Base-by-base conservation (phyloP, 1,140 invertebrate species). In the Monomorium pharaonis region DNA sequence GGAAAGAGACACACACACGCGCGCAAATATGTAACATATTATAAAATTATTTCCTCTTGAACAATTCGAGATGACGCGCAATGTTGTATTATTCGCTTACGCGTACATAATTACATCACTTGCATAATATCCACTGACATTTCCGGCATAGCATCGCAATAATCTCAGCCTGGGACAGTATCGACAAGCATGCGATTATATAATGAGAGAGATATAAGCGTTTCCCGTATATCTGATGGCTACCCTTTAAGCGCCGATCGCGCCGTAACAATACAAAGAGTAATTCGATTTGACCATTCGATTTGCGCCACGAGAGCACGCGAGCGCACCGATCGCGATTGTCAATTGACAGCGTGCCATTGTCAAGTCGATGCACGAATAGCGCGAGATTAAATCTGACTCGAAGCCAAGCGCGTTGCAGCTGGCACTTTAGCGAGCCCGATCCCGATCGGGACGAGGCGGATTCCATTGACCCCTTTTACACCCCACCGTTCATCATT, bases 331-430 rank as follows among this genome's bases (percentile, higher is more conserved):
- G 56, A 58, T 67, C 58, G 86, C 81, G 51, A 90, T 88, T 65
- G 42, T 60, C 75, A 89, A 83, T 89, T 51, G 86, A 84, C 74
- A 84, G 74, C 54, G 54, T 76, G 72, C 85, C 27, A 74, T 69
- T 69, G 62, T 87, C 85, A 85, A 88, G 89, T 90, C 88, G 90
- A 88, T 37, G 88, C 84, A 90, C 88, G 81, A 62, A n/a, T n/a
- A 44, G 69, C 70, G 60, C 70, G 74, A 85, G 86, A 90, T 90
- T 85, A 90, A 85, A 90, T 89, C 88, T 42, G 86, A 87, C 47
- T 88, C 56, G 88, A 63, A 37, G 49, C 62, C 70, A n/a, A n/a
- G n/a, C n/a, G n/a, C n/a, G 54, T 74, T 77, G 86, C 89, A 89
- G 81, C 86, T 90, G 81, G 81, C 70, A 74, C 58, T 87, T 65